Evolutionary conservation across 2,797 vertebrate genomes (phyloP).

Genomic region (Gastrophryne carolinensis): DNA sequence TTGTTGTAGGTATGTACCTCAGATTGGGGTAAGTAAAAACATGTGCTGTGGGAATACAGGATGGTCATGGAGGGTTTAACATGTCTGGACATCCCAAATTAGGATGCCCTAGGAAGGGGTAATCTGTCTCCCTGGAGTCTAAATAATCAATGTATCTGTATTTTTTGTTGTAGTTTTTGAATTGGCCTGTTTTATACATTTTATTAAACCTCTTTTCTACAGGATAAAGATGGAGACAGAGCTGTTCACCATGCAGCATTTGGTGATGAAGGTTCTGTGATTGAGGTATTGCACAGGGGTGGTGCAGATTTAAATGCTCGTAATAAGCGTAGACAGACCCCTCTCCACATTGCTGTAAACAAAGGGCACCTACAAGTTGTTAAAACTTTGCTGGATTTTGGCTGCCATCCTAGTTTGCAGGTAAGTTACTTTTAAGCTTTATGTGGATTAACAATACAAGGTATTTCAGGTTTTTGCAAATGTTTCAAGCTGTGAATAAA

Average conservation of each 20-base stretch:
- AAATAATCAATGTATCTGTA: no score
- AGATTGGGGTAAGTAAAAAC: no score
- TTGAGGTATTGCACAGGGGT: slow-evolving; percentile 93
- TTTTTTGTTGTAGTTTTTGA: slow-evolving; percentile 9
- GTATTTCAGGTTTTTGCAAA: not conserved
- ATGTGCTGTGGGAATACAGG: no score
- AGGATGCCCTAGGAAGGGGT: no score
- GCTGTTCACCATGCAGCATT: slow-evolving; percentile 96
- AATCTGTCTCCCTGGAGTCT: no score
- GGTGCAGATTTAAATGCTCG: slow-evolving; percentile 95
- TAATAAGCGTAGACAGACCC: slow-evolving; percentile 95
- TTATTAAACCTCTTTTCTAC: no score
- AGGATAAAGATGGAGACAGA: slow-evolving; percentile 98
- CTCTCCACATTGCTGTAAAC: slow-evolving; percentile 96
- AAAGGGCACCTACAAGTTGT: slow-evolving; percentile 98
- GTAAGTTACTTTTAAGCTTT: slow-evolving; percentile 63
- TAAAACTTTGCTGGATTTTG: slow-evolving; percentile 94
- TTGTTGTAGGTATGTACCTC: no score
- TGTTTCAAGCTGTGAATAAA: no score
- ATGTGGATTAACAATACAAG: not conserved
- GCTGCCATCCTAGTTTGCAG: slow-evolving; percentile 98
- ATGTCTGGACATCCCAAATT: no score
- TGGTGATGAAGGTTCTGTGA: slow-evolving; percentile 95
- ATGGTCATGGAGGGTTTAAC: no score
- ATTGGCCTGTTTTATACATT: no score